Evolutionary conservation across 2,113 vertebrate genomes (phyloP).

Genomic region (Lophura nycthemera): DNA sequence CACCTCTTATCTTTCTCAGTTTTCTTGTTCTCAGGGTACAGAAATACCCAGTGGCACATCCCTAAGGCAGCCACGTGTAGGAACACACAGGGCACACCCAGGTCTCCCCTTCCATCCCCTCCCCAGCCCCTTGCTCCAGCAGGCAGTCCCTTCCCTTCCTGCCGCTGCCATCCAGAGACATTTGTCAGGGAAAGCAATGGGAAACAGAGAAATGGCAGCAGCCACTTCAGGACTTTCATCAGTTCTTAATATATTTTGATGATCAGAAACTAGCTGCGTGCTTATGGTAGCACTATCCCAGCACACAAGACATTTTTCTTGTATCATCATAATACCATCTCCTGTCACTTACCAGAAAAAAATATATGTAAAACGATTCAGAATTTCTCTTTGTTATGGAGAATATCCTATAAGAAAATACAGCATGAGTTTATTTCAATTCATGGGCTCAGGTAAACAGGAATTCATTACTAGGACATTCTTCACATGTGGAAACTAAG

Average conservation of each 20-base stretch:
- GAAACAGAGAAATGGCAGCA: not conserved
- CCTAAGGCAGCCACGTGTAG: accelerated
- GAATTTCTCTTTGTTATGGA: not conserved
- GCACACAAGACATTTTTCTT: not conserved
- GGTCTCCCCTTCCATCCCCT: not conserved
- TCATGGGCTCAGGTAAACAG: not conserved
- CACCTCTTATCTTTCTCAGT: not conserved
- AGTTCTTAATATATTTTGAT: not conserved
- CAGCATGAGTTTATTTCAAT: not conserved
- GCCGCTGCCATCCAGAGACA: not conserved
- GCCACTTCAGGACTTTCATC: not conserved
- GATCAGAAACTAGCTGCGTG: not conserved
- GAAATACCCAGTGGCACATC: accelerated
- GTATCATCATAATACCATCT: not conserved
- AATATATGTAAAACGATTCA: accelerated
- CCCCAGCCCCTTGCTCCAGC: not conserved
- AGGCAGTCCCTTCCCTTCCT: not conserved
- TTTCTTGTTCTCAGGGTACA: not conserved
- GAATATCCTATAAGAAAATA: not conserved
- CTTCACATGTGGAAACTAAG: not conserved
- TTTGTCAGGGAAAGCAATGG: not conserved
- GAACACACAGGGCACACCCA: too few species aligned
- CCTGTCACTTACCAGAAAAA: not conserved
- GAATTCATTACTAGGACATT: not conserved
- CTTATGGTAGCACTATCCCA: not conserved